These are phyloP conservation scores for Neomonachus schauinslandi DNA, from an alignment of 2,113 vertebrate species.

Conservation along the genomic window DNA sequence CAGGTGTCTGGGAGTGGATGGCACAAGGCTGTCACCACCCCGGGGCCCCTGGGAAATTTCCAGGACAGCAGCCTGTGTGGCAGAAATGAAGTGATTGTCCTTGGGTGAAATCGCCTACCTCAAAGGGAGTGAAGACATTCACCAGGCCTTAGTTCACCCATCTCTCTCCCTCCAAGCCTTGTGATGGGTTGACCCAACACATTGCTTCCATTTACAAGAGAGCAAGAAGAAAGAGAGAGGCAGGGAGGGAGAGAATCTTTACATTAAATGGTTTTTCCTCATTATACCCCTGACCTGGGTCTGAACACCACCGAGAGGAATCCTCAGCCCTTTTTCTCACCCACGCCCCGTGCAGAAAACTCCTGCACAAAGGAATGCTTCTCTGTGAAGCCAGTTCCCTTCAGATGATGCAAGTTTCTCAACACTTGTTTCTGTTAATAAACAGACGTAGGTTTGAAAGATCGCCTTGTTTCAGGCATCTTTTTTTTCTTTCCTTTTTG, in stretches of 20 bases:
- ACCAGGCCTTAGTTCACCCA: background rate
- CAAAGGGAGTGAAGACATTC: background rate
- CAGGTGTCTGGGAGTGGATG: background rate
- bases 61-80: background rate
- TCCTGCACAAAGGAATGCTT: background rate
- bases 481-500: slow-evolving; percentile 17
- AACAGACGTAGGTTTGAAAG: slow-evolving; percentile 8
- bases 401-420: background rate
- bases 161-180: background rate
- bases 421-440: slow-evolving; percentile 25
- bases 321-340: background rate
- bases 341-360: background rate
- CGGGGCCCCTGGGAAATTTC: background rate
- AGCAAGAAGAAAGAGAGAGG: background rate
- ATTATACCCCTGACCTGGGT: background rate
- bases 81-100: background rate
- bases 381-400: slow-evolving; percentile 35
- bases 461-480: background rate
- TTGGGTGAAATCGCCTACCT: background rate
- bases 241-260: background rate
- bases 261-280: background rate
- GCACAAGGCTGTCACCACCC: background rate
- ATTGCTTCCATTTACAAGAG: background rate
- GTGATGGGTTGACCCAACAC: background rate
- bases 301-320: background rate